Conservation (phyloP, 2,888 invertebrate genomes). For the Agrotis ipsilon region DNA sequence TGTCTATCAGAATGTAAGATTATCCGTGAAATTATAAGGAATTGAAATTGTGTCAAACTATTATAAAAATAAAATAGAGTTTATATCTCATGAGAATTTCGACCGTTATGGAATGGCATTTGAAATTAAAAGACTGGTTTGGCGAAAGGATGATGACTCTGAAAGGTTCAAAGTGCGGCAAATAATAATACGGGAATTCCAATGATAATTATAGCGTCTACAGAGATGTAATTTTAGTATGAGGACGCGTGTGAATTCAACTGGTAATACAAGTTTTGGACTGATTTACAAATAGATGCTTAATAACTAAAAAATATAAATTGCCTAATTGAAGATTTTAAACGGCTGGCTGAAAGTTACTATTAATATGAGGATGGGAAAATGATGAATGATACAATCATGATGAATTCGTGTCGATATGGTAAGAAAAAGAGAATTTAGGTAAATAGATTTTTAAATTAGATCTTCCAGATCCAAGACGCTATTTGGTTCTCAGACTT, state of each 20-base stretch:
- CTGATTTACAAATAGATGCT: background rate
- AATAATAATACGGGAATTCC: constrained; percentile 43
- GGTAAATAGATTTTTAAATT: too few relatives aligned
- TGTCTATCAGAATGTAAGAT: constrained; percentile 31
- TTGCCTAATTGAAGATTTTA: background rate
- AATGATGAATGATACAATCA: background rate
- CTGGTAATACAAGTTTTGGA: constrained; percentile 17
- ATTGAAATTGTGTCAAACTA: constrained; percentile 37
- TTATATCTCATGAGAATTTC: constrained; percentile 51
- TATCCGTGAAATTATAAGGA: constrained; percentile 47
- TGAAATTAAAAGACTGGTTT: constrained; percentile 39
- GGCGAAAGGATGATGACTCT: constrained; percentile 41
- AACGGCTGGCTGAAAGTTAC: background rate
- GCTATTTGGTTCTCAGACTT: too few relatives aligned
- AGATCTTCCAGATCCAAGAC: too few relatives aligned
- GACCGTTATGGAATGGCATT: constrained; percentile 36
- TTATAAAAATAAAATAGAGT: constrained; percentile 45
- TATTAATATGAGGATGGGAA: too few relatives aligned
- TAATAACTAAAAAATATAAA: background rate
- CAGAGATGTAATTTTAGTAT: constrained; percentile 23
- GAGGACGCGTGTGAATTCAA: constrained; percentile 27
- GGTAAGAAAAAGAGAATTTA: background rate
- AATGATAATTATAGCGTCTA: constrained; percentile 39
- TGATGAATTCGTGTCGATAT: too few relatives aligned
- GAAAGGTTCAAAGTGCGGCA: constrained; percentile 37